Conservation (phyloP, 2,113 vertebrate genomes). For the Callithrix jacchus region DNA sequence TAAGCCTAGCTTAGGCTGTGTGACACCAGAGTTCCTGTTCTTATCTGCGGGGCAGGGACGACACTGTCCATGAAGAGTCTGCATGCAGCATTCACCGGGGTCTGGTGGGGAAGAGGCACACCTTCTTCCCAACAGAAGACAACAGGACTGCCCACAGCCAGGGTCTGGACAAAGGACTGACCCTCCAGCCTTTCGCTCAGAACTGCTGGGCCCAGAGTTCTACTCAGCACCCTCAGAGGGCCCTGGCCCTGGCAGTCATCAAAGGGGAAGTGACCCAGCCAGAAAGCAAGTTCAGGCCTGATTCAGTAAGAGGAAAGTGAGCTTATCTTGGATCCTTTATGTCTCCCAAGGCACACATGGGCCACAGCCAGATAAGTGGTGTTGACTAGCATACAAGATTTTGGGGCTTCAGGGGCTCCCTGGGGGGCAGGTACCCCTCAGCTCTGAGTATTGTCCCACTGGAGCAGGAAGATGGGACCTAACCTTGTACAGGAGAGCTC, state of each 20-base stretch:
- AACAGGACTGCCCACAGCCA: not conserved
- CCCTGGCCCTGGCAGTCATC: not conserved
- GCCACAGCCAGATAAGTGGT: not conserved
- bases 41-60: not conserved
- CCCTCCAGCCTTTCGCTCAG: not conserved
- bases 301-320: constrained; percentile 21
- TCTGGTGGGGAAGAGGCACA: not conserved
- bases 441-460: not conserved
- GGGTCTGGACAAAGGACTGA: not conserved
- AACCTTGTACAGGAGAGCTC: not conserved
- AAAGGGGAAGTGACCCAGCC: not conserved
- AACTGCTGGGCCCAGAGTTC: not conserved
- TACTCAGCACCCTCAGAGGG: not conserved
- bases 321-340: constrained; percentile 7
- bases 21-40: not conserved
- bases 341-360: constrained; percentile 16
- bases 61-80: not conserved
- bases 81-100: not conserved
- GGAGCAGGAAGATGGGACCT: too few relatives aligned
- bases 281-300: not conserved
- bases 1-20: not conserved
- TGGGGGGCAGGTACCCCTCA: not conserved
- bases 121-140: not conserved
- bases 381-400: not conserved
- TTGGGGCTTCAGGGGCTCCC: not conserved